phyloP scores from a whole-genome alignment of 2,113 vertebrate species.

The Callionymus lyra region DNA sequence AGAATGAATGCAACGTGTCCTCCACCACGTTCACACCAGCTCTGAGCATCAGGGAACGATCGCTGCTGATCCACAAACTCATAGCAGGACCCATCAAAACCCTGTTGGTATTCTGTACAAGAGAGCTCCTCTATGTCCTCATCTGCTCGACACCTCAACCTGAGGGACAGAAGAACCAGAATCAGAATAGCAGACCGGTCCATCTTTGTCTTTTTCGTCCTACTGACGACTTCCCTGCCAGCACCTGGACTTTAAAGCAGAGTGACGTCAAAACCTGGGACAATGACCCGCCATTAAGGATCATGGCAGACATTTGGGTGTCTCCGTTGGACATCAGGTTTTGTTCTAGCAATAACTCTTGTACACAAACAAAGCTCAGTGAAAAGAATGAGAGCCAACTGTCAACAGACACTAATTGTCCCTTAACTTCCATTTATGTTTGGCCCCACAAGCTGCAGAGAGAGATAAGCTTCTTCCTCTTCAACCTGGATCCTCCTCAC shows the following conservation, averaged over 20 bases:
- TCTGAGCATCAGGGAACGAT: constrained; percentile 73
- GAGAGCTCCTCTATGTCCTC: constrained; percentile 21
- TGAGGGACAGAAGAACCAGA: constrained; percentile 34
- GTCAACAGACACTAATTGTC: constrained; percentile 42
- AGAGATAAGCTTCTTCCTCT: constrained; percentile 67
- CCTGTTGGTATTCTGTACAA: constrained; percentile 73
- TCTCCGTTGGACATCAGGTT: constrained; percentile 24
- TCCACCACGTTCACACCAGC: constrained; percentile 83
- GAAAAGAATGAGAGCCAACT: constrained; percentile 40
- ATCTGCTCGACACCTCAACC: constrained; percentile 30
- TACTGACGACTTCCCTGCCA: constrained; percentile 17
- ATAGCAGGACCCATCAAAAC: constrained; percentile 80
- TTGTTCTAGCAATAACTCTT: constrained; percentile 47
- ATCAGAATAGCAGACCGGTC: constrained; percentile 21
- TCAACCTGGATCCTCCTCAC: too few species aligned
- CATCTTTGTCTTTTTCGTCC: constrained; percentile 37
- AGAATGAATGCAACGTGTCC: constrained; percentile 82
- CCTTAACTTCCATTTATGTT: constrained; percentile 24
- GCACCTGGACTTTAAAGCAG: constrained; percentile 36
- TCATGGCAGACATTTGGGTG: constrained; percentile 18
- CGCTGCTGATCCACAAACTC: constrained; percentile 72
- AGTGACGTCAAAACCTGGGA: constrained; percentile 25
- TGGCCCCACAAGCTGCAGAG: constrained; percentile 37
- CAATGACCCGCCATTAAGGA: constrained; percentile 8
- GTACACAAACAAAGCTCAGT: constrained; percentile 41